Evolutionary conservation across 2,888 invertebrate species (phyloP), one percentile per base, ranked within the genome.

Genomic region (Eudemis profundana): DNA sequence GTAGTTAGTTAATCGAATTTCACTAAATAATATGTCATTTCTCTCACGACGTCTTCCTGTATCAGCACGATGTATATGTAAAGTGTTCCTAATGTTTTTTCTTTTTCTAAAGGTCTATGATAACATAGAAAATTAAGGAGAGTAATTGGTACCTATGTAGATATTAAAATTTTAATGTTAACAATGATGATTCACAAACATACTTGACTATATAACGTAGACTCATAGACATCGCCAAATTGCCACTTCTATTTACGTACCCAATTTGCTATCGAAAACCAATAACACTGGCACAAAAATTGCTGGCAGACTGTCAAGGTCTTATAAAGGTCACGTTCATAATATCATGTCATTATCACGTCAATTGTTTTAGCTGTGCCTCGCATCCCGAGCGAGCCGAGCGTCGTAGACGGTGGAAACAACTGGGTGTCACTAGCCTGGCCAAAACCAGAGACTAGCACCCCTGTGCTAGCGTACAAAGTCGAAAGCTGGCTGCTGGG

Each of bases 341-440:
- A 33, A 33, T 33, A 75, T 78, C 75, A 74, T 73, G 75, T 77
- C 70, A 70, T 68, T 83, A 17, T 19, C 19, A 14, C 10, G 12
- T 19, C 12, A 44, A 29, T 80, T 74, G 83, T 90, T 89, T 42
- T 90, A 97, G 97, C 96, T 92, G 96, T 96, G 69, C 97, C 97
- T 62, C 94, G 95, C 72, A 95, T 97, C 76, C 94, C 95, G 70
- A 95, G 95, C 61, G 95, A 95, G 74, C 97, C 97, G 19, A 92
- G 93, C 63, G 94, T 96, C 21, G 93, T 95, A n/a, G 97, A 97
- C 82, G 95, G 95, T n/a, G 97, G 97, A 47, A 94, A 94, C 78
- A 96, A 96, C 81, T 97, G 97, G 95, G 93, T 97, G 54, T 96
- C 97, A 1, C 88, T 97, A 65, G 94, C 94, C n/a, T 97, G 97